phyloP scores from a whole-genome alignment of 1,140 invertebrate species.

The Whitmania pigra region DNA sequence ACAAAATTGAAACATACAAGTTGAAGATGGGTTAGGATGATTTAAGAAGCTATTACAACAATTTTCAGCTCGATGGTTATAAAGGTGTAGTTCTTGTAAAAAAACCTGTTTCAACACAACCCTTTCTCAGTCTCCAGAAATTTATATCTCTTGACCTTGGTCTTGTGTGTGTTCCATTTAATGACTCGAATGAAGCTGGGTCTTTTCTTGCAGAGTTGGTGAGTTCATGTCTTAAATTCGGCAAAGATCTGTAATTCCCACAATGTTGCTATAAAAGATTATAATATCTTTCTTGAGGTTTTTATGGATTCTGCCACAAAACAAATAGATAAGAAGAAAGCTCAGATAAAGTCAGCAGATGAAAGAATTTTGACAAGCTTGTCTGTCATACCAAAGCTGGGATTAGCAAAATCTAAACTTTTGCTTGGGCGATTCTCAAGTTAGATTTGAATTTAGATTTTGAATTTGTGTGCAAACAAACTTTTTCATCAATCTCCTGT shows the following conservation, averaged over 20 bases:
- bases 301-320: no score
- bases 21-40: no score
- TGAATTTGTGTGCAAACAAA: no score
- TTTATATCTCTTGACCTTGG: constrained; percentile 4
- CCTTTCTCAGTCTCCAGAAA: neutral
- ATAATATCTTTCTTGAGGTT: no score
- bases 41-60: no score
- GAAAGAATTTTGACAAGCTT: neutral
- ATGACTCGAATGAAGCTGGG: neutral
- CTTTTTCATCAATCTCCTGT: no score
- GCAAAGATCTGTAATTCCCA: neutral
- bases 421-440: neutral
- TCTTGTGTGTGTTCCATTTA: neutral
- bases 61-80: neutral
- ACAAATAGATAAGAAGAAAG: neutral
- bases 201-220: neutral
- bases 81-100: neutral
- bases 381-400: neutral
- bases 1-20: no score
- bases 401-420: constrained; percentile 2
- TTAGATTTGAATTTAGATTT: neutral
- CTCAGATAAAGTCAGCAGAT: neutral
- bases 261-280: no score
- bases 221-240: neutral
- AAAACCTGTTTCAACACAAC: neutral